A percentile compares a stretch with the other conserved stretches of the same genome.
Conservation (phyloP, 2,113 vertebrate genomes). For the Arothron firmamentum region DNA sequence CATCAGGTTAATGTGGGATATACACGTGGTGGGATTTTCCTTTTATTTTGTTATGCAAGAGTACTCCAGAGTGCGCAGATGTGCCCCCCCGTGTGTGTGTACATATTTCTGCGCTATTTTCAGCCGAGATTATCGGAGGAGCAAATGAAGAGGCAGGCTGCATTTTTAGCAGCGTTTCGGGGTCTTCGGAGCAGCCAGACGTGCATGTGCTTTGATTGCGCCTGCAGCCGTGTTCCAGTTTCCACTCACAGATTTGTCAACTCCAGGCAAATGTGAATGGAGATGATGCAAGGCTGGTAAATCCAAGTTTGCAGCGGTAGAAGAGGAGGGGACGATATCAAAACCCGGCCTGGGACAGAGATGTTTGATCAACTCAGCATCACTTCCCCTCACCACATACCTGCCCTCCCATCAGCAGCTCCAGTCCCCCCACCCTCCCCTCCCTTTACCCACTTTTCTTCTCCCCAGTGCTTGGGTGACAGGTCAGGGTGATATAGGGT, state of each 20-base stretch:
- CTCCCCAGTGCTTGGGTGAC: conserved; percentile 20
- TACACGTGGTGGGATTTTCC: conserved; percentile 24
- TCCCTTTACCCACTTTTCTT: not conserved
- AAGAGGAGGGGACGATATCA: not conserved
- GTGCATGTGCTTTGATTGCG: conserved; percentile 24
- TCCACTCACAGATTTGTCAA: conserved; percentile 27
- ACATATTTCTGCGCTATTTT: conserved; percentile 30
- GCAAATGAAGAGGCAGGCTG: conserved; percentile 29
- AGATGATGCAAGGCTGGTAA: too few species aligned
- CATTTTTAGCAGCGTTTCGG: conserved; percentile 9
- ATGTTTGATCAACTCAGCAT: conserved; percentile 5
- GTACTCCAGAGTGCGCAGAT: conserved; percentile 17
- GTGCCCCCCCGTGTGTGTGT: not conserved
- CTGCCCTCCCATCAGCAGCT: not conserved
- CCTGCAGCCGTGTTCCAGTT: conserved; percentile 38
- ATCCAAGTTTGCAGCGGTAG: conserved; percentile 4
- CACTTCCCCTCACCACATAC: not conserved
- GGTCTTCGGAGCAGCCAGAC: conserved; percentile 21
- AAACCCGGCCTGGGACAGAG: too few species aligned
- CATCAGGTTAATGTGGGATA: conserved; percentile 6
- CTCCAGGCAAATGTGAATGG: not conserved
- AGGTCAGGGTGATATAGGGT: conserved; percentile 46
- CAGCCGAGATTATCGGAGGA: conserved; percentile 40
- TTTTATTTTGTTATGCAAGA: conserved; percentile 31
- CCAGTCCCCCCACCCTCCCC: conserved; percentile 1